Evolutionary conservation across 2,888 invertebrate genomes (phyloP), one percentile per base, ranked within the genome.

Genomic region (Chrysolina americana): DNA sequence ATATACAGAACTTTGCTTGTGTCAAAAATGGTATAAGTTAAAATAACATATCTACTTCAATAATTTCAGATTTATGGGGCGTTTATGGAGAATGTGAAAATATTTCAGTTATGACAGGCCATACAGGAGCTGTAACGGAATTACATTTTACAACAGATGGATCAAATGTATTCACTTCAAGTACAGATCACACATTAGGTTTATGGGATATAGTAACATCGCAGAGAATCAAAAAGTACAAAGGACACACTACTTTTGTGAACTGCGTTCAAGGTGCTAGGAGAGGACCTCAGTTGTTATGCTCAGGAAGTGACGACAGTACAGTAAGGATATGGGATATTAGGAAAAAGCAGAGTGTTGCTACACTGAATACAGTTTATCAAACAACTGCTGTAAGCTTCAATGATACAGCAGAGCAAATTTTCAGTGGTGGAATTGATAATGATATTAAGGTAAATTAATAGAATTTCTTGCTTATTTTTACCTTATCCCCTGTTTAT

Each of bases 81-180:
- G 97, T 98, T 0, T 98, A 97, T 85, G 99, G 97, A 0, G 98
- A 99, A 86, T 99, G 99, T 88, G 98, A 99, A 85, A 99, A 99
- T 87, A 93, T 98, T 79, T 95, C 96, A 83, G 93, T 95, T 21
- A 92, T 99, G 92, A 92, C 93, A 19, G 98, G 98, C 0, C 99
- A 99, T 88, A 95, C 95, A 0, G 99, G 99, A 0, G 97, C 98
- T 1, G 91, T 99, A 1, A 94, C 98, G 93, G 98, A 99, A 87
- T 89, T 99, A 11, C 94, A 95, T 86, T 96, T 96, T 85, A 94
- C 94, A 1, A 92, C 95, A 0, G 96, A 95, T 76, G 97, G 96
- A 0, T 89, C 92, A n/a, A 92, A 94, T 79, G 89, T 99, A 50
- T 96, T 95, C 87, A 94, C 98, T 0, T 95, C 97, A 70, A 95